Conservation (phyloP, 2,113 vertebrate genomes). For the Calidris pugnax region DNA sequence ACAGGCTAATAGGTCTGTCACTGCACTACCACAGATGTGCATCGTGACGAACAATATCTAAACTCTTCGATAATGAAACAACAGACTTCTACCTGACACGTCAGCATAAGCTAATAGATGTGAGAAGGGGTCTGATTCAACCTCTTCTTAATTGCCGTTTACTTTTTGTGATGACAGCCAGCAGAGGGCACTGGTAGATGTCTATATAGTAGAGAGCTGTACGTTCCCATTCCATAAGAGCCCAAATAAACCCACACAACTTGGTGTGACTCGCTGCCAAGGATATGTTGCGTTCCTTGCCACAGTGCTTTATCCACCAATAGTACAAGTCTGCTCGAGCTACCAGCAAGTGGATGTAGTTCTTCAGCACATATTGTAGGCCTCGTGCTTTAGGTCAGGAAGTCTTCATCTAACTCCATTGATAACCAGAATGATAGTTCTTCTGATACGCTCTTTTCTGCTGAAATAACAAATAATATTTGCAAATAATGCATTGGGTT, state of each 20-base stretch:
- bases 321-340: background rate
- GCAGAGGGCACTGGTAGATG: constrained; percentile 43
- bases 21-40: background rate
- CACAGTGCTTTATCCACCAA: background rate
- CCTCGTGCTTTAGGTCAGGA: background rate
- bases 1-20: background rate
- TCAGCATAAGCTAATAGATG: background rate
- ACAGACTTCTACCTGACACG: background rate
- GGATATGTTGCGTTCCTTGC: accelerated
- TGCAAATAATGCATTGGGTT: background rate
- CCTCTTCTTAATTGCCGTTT: background rate
- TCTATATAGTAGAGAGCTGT: background rate
- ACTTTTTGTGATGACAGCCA: background rate
- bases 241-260: background rate
- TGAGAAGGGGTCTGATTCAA: background rate
- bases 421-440: background rate
- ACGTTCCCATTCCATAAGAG: background rate
- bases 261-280: background rate
- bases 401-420: background rate
- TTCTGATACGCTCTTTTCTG: background rate
- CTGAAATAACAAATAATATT: background rate
- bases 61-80: background rate
- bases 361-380: background rate
- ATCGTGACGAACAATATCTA: background rate
- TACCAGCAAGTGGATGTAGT: background rate